phyloP scores from a whole-genome alignment of 2,113 vertebrate genomes.

The Thinocorus orbignyianus region DNA sequence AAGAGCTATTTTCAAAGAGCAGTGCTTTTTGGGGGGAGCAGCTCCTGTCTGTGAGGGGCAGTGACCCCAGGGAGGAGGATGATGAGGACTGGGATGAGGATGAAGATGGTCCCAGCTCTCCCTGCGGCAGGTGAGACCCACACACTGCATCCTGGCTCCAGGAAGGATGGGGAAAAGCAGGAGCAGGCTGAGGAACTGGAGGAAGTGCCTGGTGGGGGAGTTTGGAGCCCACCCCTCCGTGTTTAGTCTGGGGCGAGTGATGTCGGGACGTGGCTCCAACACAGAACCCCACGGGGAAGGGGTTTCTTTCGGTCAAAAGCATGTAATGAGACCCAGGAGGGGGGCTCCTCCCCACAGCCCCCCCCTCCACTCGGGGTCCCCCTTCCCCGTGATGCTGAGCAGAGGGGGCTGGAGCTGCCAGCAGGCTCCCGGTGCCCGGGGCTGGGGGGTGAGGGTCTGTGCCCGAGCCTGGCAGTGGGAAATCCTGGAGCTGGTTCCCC shows the following conservation, averaged over 20 bases:
- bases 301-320: neutral
- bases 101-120: neutral
- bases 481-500: neutral
- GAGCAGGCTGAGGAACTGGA: neutral
- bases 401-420: neutral
- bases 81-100: too few species aligned
- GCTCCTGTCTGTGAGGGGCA: rapidly evolving
- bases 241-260: neutral
- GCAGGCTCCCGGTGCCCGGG: neutral
- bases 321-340: neutral
- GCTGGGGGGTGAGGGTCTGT: rapidly evolving
- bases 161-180: neutral
- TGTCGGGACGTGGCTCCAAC: neutral
- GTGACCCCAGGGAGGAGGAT: neutral
- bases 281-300: neutral
- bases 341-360: too few species aligned
- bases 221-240: neutral
- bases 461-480: neutral
- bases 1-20: neutral
- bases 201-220: too few species aligned
- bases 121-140: neutral
- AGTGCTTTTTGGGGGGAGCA: neutral
- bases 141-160: neutral
- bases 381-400: neutral
- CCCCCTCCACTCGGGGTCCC: neutral